A percentile compares a stretch with the other conserved stretches of the same genome.
phyloP scores from a whole-genome alignment of 2,888 invertebrate species.

The Watsonalla binaria region DNA sequence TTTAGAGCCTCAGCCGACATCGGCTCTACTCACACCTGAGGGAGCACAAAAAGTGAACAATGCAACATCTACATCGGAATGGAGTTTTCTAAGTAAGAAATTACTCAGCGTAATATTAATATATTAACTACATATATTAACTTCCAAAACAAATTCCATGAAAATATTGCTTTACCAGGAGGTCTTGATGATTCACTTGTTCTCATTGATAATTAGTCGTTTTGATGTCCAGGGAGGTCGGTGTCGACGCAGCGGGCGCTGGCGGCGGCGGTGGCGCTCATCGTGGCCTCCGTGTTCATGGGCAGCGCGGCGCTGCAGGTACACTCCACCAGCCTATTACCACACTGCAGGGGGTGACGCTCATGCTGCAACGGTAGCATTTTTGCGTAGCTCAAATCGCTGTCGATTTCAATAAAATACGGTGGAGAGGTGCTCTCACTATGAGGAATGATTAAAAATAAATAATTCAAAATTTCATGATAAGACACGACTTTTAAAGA shows the following conservation, averaged over 20 bases:
- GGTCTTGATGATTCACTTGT: too few relatives aligned
- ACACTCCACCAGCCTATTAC: too few relatives aligned
- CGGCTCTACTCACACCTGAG: not conserved
- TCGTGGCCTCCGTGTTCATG: slow-evolving; percentile 48
- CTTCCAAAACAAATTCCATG: not conserved
- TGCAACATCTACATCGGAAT: not conserved
- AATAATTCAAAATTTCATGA: too few relatives aligned
- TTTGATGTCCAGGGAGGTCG: slow-evolving; percentile 18
- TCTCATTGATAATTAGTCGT: not conserved
- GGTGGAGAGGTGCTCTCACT: too few relatives aligned
- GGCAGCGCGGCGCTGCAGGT: slow-evolving; percentile 50
- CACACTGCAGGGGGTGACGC: too few relatives aligned
- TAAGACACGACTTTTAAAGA: too few relatives aligned
- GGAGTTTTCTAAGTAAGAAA: not conserved
- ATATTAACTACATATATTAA: not conserved
- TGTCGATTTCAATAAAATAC: too few relatives aligned
- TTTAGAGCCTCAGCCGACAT: not conserved
- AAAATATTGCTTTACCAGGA: too few relatives aligned
- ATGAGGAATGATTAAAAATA: too few relatives aligned
- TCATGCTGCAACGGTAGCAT: too few relatives aligned
- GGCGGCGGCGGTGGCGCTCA: slow-evolving; percentile 31
- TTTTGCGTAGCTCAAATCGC: too few relatives aligned
- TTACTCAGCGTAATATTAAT: too few relatives aligned
- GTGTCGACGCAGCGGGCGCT: slow-evolving; percentile 51
- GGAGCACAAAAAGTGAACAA: not conserved